Conservation (phyloP, 1,140 invertebrate genomes). For the Ylistrum balloti region DNA sequence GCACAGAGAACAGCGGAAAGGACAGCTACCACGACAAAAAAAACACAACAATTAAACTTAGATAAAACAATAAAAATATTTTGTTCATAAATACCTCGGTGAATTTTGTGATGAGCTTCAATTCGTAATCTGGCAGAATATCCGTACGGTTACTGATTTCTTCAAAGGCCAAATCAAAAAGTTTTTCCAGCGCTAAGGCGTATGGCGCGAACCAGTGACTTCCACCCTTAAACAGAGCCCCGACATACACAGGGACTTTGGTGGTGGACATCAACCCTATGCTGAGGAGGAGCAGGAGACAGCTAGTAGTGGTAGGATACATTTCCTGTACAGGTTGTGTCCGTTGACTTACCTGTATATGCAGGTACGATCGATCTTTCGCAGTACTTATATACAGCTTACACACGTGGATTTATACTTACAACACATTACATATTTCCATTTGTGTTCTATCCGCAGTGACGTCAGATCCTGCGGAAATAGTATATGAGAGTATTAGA, state of each 20-base stretch:
- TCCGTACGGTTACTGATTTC: not conserved
- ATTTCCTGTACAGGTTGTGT: not conserved
- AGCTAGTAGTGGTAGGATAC: not conserved
- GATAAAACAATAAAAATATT: too few relatives aligned
- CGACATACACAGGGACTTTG: not conserved
- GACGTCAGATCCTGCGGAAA: too few relatives aligned
- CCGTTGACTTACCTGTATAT: not conserved
- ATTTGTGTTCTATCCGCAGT: too few relatives aligned
- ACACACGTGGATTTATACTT: not conserved
- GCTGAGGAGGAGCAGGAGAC: not conserved
- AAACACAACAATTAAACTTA: too few relatives aligned
- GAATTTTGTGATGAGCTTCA: not conserved
- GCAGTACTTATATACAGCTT: not conserved
- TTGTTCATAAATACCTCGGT: not conserved
- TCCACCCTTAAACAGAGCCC: not conserved
- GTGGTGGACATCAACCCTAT: not conserved
- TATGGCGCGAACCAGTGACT: not conserved
- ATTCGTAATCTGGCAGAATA: not conserved
- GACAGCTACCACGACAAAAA: too few relatives aligned
- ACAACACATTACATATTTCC: not conserved
- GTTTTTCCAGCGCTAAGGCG: not conserved
- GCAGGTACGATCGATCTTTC: not conserved
- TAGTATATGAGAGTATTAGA: too few relatives aligned
- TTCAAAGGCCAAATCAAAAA: constrained; percentile 1
- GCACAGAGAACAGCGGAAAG: too few relatives aligned